Conservation (phyloP, 2,113 vertebrate species). For the Corvus moneduloides region DNA sequence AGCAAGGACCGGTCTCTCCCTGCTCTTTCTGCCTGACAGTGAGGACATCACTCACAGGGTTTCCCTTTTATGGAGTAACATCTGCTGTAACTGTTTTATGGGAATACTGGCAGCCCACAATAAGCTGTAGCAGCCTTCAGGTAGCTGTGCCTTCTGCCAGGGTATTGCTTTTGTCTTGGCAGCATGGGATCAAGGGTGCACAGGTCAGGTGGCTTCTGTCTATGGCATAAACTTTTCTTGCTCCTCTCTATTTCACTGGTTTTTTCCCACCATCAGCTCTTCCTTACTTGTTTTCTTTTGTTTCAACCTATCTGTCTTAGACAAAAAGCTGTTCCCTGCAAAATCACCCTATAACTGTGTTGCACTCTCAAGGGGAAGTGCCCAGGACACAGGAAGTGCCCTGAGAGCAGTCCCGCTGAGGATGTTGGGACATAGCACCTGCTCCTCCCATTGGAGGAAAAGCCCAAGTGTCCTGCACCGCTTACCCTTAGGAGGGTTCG, state of each 20-base stretch:
- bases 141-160: background rate
- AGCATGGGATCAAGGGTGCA: background rate
- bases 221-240: background rate
- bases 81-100: background rate
- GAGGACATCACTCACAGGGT: background rate
- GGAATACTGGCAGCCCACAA: background rate
- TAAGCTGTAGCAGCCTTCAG: background rate
- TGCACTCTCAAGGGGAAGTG: background rate
- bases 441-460: background rate
- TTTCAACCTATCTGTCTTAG: background rate
- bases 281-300: background rate
- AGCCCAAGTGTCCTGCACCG: background rate
- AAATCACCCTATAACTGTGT: background rate
- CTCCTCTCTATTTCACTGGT: background rate
- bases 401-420: accelerated
- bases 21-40: background rate
- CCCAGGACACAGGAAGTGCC: background rate
- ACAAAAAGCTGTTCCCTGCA: background rate
- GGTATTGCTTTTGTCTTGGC: background rate
- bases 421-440: too few species aligned
- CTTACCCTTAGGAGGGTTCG: background rate
- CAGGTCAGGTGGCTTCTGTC: background rate
- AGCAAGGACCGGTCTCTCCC: background rate
- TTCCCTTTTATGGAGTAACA: background rate
- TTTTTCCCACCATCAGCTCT: background rate